phyloP scores from a whole-genome alignment of 1,140 invertebrate species.

The Trachymyrmex septentrionalis region DNA sequence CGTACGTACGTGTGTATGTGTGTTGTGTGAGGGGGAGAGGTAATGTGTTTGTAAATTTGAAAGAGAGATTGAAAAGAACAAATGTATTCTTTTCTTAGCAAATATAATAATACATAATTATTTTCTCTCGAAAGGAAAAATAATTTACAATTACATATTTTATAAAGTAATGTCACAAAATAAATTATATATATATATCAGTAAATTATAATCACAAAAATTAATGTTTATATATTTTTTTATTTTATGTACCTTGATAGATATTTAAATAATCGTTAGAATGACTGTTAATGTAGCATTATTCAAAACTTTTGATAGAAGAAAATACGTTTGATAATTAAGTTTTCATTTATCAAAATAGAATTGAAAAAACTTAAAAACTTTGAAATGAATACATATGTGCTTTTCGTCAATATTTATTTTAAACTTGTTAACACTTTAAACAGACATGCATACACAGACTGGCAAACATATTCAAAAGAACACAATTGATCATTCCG shows the following conservation, averaged over 20 bases:
- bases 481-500: conserved; percentile 69
- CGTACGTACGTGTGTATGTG: no score
- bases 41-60: neutral
- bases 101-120: conserved; percentile 3
- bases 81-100: conserved; percentile 9
- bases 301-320: conserved; percentile 7
- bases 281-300: neutral
- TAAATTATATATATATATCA: neutral
- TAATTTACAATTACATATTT: neutral
- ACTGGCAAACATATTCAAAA: conserved; percentile 34
- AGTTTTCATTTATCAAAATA: neutral
- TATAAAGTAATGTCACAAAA: neutral
- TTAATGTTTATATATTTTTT: conserved; percentile 21
- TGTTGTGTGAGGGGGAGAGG: neutral
- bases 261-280: neutral
- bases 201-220: neutral
- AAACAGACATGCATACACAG: conserved; percentile 44
- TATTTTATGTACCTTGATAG: neutral
- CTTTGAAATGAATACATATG: conserved; percentile 8
- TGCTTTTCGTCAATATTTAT: neutral
- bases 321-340: neutral
- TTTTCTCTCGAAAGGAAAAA: neutral
- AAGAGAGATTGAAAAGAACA: neutral
- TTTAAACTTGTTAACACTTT: neutral
- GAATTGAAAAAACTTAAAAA: neutral